phyloP scores from a whole-genome alignment of 2,888 invertebrate genomes.

The Clunio marinus region DNA sequence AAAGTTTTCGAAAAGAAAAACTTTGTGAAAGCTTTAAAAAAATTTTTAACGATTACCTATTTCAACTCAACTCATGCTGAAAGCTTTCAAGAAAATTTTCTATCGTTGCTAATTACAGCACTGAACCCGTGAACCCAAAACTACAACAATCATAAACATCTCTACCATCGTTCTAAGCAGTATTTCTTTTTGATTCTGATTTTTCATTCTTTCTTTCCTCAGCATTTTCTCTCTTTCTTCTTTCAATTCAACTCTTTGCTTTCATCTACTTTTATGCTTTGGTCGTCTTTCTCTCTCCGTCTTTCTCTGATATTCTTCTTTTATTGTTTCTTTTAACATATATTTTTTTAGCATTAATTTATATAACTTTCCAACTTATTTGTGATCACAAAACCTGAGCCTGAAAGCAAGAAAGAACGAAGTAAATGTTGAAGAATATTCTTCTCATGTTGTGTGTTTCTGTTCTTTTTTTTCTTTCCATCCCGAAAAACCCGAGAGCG shows the following conservation, averaged over 20 bases:
- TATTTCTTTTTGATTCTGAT: not conserved
- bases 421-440: not conserved
- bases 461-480: constrained; percentile 10
- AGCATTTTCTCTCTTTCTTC: not conserved
- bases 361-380: constrained; percentile 33
- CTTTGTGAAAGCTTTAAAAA: no score
- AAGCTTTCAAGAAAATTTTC: no score
- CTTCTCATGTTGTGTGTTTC: not conserved
- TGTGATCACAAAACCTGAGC: constrained; percentile 34
- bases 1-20: no score
- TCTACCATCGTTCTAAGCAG: not conserved
- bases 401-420: constrained; percentile 1
- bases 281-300: constrained; percentile 17
- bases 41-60: no score
- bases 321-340: constrained; percentile 37
- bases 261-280: no score
- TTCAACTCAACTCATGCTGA: no score
- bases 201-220: not conserved
- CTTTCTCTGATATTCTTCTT: constrained; percentile 16
- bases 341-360: constrained; percentile 39
- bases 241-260: not conserved
- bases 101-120: no score
- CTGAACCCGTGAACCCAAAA: no score
- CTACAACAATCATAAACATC: not conserved
- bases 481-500: constrained; percentile 22